Percentiles rank a stretch among this genome's conserved stretches.
These are phyloP conservation scores for Neolamprologus kungweensis DNA, from an alignment of 2,113 vertebrate genomes.

Conservation along the genomic window DNA sequence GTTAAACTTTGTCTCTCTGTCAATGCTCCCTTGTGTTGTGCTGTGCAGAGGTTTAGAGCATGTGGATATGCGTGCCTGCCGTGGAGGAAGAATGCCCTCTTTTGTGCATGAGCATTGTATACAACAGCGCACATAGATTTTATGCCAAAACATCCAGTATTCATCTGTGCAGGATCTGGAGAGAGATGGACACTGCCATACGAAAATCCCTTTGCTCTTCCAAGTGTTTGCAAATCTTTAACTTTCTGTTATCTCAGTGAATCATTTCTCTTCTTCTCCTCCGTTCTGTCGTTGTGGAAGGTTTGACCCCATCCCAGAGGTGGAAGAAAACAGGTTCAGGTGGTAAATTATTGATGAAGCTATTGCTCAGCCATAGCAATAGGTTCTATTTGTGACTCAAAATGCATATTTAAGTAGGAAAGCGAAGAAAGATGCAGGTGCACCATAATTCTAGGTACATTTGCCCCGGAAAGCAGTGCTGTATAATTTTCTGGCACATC, in stretches of 20 bases:
- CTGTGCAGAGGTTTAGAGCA: conserved; percentile 31
- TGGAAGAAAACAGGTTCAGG: not conserved
- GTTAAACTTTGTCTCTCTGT: not conserved
- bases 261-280: not conserved
- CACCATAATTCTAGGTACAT: not conserved
- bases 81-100: conserved; percentile 28
- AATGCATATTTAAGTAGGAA: not conserved
- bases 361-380: not conserved
- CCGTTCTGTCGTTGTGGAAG: not conserved
- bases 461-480: not conserved
- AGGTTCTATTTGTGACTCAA: not conserved
- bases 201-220: not conserved
- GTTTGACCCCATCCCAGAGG: not conserved
- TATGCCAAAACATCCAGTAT: not conserved
- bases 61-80: conserved; percentile 17
- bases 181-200: not conserved
- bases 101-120: conserved; percentile 33
- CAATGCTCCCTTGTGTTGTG: conserved; percentile 35
- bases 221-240: not conserved
- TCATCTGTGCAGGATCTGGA: not conserved
- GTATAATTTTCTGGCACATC: not conserved
- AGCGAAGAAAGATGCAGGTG: not conserved
- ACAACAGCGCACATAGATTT: not conserved
- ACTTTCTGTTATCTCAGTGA: not conserved
- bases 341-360: conserved; percentile 23